Base-by-base conservation (phyloP, 1,140 invertebrate genomes). In the Calephelis nemesis region DNA sequence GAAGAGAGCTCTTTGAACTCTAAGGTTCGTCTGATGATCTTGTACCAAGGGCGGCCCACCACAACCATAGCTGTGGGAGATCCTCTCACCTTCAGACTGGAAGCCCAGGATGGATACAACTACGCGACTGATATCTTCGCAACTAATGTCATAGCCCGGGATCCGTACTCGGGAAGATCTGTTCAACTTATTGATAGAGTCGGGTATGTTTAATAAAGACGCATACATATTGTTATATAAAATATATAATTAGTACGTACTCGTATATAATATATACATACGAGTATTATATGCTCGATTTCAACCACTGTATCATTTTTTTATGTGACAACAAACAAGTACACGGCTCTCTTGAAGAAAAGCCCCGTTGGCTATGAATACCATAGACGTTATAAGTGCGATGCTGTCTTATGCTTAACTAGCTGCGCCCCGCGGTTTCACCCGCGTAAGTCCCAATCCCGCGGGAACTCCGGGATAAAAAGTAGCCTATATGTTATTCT, bases 31-130 rank as follows among this genome's bases (percentile, higher is more conserved):
- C 84, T 98, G 68, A 93, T 97, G 87, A 97, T 98, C 71, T 79
- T 98, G 7, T 98, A 98, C 82, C 96, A 98, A 90, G 97, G 97
- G 13, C 92, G 97, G 75, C 97, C 97, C 0, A 98, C 97, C 0
- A 98, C 97, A 0, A 98, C 97, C 0, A 98, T 98, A 52, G 97
- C 97, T 4, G 97, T 98, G n/a, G 97, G 97, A 10, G 97, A 98
- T 93, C 97, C 97, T 0, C 86, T 98, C 0, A 98, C 97, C 1
- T 98, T 98, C 92, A 93, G 96, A 67, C 85, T 98, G 42, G 97
- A 98, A 93, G 95, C 97, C 0, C 96, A 97, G 87, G 96, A 97
- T 82, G 97, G 97, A 74, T 97, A 97, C 78, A 97, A 97, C 85
- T 97, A 97, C 73, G 94, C 95, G 0, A 96, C 95, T 0, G 97